A percentile compares a stretch with the other conserved stretches of the same genome.
Conservation (phyloP, 2,113 vertebrate species). For the Prionailurus bengalensis region DNA sequence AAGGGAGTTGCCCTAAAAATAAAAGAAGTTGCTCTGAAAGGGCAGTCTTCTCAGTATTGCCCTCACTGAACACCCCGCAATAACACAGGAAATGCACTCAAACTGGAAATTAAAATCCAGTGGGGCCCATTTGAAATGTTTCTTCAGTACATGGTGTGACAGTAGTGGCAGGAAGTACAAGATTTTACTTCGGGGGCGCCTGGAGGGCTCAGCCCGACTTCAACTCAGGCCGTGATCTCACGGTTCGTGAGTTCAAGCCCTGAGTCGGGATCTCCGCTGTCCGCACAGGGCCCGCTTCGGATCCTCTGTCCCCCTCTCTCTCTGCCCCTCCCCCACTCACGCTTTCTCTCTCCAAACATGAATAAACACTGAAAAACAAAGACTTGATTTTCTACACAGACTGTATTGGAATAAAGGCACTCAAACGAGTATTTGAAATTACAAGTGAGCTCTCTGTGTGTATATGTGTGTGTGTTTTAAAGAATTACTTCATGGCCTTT, state of each 20-base stretch:
- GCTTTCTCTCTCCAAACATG: too few species aligned
- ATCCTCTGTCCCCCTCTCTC: too few species aligned
- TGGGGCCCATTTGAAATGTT: neutral
- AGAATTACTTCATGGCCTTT: neutral
- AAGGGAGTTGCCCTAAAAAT: neutral
- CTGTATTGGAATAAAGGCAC: neutral
- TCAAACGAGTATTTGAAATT: slow-evolving; percentile 27
- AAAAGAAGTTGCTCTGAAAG: neutral
- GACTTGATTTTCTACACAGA: neutral
- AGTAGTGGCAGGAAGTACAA: neutral
- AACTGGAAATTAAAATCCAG: neutral
- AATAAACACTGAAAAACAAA: neutral
- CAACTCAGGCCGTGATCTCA: too few species aligned
- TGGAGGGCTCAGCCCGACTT: too few species aligned
- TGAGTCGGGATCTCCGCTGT: too few species aligned
- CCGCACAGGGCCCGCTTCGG: too few species aligned
- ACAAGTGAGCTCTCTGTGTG: neutral
- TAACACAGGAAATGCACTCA: neutral
- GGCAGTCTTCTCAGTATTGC: neutral
- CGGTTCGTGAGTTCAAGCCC: too few species aligned
- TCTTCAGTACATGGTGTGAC: neutral
- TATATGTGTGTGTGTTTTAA: too few species aligned
- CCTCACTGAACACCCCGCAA: neutral
- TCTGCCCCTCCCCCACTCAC: too few species aligned
- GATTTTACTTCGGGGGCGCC: neutral